Base-by-base conservation (phyloP, 2,797 vertebrate genomes). In the Pitangus sulphuratus region DNA sequence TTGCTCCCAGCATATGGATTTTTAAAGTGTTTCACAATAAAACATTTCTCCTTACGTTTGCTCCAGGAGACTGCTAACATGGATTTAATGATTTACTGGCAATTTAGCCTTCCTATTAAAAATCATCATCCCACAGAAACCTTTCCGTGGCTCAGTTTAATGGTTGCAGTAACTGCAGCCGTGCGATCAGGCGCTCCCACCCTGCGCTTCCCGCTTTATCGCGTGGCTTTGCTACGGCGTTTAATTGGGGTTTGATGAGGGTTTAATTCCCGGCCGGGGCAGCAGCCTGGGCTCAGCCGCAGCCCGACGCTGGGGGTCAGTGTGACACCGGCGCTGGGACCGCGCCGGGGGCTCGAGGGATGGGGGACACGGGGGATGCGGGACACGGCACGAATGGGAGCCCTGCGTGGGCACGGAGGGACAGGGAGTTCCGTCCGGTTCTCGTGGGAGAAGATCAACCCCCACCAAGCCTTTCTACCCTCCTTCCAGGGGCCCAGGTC, bases 281-380 rank as follows among this genome's bases (percentile, higher is more conserved):
- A 71, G 80, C 51, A 14, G 72, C 51, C 45, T 37, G 57, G 87
- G 57, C 79, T 90, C 80, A 53, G 65, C 51, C 58, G 25, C 58
- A 58, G 58, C 58, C 65, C 51, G 72, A 78, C 87, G 87, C 87
- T 89, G 87, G 87, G 87, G 87, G 87, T 89, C 87, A 89, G 80
- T 89, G 87, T 89, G 87, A 77, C 72, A 89, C 72, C 65, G 65
- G 72, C 65, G 72, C 44, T 57, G 72, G 15, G 64, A 25, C 56
- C 56, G 31, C 42, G 48, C 37, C 37, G 37, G 37, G 37, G 58
- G 1, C 39, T 15, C 51, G 51, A 4, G 30, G 51, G 51, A 54
- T n/a, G 51, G 6, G 30, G 39, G 30, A 33, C 37, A 11, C 8
- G 30, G 39, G 11, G 24, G 21, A 40, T 40, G 31, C 45, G 58